A percentile compares a stretch with the other conserved stretches of the same genome.
phyloP scores from a whole-genome alignment of 2,797 vertebrate species.

The Potorous gilbertii region DNA sequence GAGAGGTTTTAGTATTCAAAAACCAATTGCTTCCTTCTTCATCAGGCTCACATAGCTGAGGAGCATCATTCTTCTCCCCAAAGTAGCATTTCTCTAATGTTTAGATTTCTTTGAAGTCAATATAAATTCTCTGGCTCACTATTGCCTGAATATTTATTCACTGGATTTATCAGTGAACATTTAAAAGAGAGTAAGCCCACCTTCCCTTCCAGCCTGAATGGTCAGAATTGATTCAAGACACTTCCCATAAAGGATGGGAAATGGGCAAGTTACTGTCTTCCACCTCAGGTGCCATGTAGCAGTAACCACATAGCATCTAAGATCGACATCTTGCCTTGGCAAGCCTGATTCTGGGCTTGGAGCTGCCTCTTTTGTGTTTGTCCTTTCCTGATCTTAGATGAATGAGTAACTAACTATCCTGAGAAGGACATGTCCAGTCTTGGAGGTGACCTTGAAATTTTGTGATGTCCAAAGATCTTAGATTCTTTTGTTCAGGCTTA shows the following conservation, averaged over 20 bases:
- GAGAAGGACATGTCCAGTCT: neutral
- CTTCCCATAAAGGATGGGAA: neutral
- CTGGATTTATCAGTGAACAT: neutral
- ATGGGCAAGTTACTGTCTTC: neutral
- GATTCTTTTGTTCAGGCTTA: neutral
- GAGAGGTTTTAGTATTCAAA: neutral
- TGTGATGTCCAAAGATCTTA: neutral
- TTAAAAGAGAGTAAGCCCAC: neutral
- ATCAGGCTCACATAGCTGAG: neutral
- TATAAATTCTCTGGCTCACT: constrained; percentile 11
- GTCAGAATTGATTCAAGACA: neutral
- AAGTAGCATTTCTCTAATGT: neutral
- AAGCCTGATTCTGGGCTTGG: neutral
- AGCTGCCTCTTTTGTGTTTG: neutral
- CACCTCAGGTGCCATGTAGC: neutral
- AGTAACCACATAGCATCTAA: neutral
- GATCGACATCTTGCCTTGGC: neutral
- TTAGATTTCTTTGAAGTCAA: neutral
- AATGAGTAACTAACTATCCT: neutral
- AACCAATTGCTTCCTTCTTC: neutral
- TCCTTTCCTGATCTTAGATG: neutral
- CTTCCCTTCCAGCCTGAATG: neutral
- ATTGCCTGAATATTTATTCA: neutral
- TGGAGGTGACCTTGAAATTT: neutral
- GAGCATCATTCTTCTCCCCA: constrained; percentile 12